Evolutionary conservation across 2,888 invertebrate species (phyloP).

Genomic region (Allophyes oxyacanthae): DNA sequence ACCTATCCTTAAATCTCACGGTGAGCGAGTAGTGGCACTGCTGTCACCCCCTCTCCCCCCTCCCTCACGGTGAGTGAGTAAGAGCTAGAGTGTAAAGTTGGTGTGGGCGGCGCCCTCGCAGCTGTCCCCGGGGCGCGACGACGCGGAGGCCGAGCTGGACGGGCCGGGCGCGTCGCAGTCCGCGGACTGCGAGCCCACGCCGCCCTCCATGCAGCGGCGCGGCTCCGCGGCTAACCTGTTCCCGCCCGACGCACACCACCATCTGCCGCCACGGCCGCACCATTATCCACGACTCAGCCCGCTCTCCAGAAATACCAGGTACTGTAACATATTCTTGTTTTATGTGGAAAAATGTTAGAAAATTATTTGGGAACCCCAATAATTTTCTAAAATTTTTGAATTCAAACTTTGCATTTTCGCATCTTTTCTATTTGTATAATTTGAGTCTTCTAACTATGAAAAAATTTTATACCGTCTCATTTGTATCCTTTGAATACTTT

Average conservation of each 20-base stretch:
- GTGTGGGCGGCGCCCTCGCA: slow-evolving; percentile 72
- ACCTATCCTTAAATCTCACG: neutral
- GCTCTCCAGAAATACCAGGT: slow-evolving; percentile 92
- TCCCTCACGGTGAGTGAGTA: slow-evolving; percentile 39
- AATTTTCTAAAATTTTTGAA: no score
- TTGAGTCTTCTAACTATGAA: no score
- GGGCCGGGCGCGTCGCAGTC: slow-evolving; percentile 97
- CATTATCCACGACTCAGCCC: slow-evolving; percentile 94
- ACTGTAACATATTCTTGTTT: neutral
- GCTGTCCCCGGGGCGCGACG: slow-evolving; percentile 96
- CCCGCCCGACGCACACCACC: slow-evolving; percentile 90
- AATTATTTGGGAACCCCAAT: no score
- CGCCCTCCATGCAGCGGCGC: slow-evolving; percentile 94
- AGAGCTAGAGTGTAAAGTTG: slow-evolving; percentile 59
- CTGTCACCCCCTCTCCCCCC: no score
- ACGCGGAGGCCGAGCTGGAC: slow-evolving; percentile 95
- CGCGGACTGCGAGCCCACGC: slow-evolving; percentile 97
- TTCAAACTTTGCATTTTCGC: no score
- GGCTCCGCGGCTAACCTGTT: slow-evolving; percentile 97
- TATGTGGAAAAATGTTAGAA: no score
- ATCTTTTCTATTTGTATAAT: no score
- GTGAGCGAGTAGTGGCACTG: slow-evolving; percentile 1
- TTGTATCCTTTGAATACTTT: no score
- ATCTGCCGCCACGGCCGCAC: slow-evolving; percentile 84
- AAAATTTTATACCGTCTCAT: no score